A percentile compares a stretch with the other conserved stretches of the same genome.
Evolutionary conservation across 1,140 invertebrate species (phyloP).

Genomic region (Solenopsis invicta): DNA sequence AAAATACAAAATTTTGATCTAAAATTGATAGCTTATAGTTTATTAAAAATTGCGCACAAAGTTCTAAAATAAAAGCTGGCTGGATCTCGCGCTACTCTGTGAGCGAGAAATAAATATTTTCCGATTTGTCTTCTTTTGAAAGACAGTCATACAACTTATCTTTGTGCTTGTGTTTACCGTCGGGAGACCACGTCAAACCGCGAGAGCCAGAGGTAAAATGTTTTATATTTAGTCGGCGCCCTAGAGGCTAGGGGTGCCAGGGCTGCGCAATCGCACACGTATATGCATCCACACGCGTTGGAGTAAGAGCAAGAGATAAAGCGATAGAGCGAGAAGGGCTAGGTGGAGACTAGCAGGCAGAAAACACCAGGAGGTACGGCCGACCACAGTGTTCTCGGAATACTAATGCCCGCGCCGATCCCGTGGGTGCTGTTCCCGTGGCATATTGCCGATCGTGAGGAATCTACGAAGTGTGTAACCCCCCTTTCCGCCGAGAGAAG

Average conservation of each 20-base stretch:
- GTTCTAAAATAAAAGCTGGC: constrained; percentile 7
- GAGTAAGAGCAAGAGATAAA: constrained; percentile 9
- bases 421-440: constrained; percentile 68
- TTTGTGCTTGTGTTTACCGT: constrained; percentile 61
- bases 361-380: constrained; percentile 70
- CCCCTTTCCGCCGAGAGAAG: constrained; percentile 14
- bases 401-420: constrained; percentile 73
- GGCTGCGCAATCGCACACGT: constrained; percentile 40
- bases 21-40: too few relatives aligned
- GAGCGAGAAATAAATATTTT: constrained; percentile 58
- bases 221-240: constrained; percentile 69
- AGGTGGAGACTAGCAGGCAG: constrained; percentile 34
- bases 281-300: neutral
- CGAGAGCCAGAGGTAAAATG: constrained; percentile 65
- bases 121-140: constrained; percentile 57
- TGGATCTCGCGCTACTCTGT: too few relatives aligned
- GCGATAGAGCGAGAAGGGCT: constrained; percentile 19
- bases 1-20: neutral
- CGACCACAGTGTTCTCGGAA: constrained; percentile 63
- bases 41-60: neutral
- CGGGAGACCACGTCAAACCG: constrained; percentile 27
- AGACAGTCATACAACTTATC: constrained; percentile 47
- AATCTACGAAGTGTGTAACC: constrained; percentile 45
- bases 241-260: constrained; percentile 28
- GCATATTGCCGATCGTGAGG: constrained; percentile 71